These are phyloP conservation scores for Porites lobata DNA, from an alignment of 92 coral and sea anemone species.

Conservation along the genomic window DNA sequence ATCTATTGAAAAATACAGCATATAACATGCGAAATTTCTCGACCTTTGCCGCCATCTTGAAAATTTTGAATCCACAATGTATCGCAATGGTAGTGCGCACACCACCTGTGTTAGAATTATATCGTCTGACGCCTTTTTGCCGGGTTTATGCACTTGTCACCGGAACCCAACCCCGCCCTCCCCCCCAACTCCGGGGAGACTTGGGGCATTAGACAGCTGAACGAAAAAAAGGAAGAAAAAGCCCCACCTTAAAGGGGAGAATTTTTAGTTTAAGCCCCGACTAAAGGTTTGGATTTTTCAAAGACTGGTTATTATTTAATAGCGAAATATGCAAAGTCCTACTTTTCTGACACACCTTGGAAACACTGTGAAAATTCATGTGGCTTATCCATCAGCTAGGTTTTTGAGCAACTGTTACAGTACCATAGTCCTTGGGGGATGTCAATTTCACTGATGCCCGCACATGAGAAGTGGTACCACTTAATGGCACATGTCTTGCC, in stretches of 20 bases:
- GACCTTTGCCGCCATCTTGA: too few relatives aligned
- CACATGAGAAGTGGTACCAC: slow-evolving; percentile 45
- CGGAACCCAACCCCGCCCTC: too few relatives aligned
- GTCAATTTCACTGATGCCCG: slow-evolving; percentile 28
- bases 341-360: slow-evolving; percentile 38
- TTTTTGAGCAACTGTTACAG: slow-evolving; percentile 28
- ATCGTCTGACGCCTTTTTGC: too few relatives aligned
- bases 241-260: background rate
- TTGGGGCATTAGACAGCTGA: too few relatives aligned
- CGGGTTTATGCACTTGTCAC: too few relatives aligned
- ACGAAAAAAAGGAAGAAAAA: slow-evolving; percentile 2
- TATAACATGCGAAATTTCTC: too few relatives aligned
- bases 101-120: too few relatives aligned
- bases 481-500: slow-evolving; percentile 28
- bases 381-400: slow-evolving; percentile 22
- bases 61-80: too few relatives aligned
- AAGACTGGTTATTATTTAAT: slow-evolving; percentile 31
- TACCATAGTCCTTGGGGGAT: slow-evolving; percentile 40
- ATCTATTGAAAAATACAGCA: too few relatives aligned
- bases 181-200: too few relatives aligned
- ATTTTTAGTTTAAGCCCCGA: background rate
- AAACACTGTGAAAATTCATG: slow-evolving; percentile 34
- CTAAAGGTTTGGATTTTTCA: slow-evolving; percentile 9
- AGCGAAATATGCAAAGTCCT: slow-evolving; percentile 36
- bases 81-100: too few relatives aligned